A percentile compares a stretch with the other conserved stretches of the same genome.
These are phyloP conservation scores for Branchellion lobata DNA, from an alignment of 2,888 invertebrate species.

Conservation along the genomic window DNA sequence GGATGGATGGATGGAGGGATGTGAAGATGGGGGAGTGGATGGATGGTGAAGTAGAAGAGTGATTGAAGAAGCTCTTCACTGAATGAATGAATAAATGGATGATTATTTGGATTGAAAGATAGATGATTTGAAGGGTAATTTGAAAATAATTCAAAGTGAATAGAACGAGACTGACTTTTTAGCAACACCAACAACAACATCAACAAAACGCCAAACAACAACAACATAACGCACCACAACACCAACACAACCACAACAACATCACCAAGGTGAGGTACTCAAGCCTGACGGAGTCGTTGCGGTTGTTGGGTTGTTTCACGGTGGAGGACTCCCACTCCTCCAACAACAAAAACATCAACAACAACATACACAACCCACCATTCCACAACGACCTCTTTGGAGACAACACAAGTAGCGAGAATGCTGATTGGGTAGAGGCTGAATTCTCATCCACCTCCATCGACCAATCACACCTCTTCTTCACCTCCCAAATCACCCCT, in stretches of 20 bases:
- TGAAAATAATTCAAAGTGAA: too few relatives aligned
- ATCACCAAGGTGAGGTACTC: constrained; percentile 75
- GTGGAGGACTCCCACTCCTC: constrained; percentile 48
- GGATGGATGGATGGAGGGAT: too few relatives aligned
- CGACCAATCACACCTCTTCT: constrained; percentile 10
- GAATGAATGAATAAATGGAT: too few relatives aligned
- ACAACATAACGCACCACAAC: too few relatives aligned
- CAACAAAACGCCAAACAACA: too few relatives aligned
- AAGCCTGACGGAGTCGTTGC: constrained; percentile 86
- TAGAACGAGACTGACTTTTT: too few relatives aligned
- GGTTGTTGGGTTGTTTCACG: constrained; percentile 84
- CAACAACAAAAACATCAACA: background rate
- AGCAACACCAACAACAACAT: too few relatives aligned
- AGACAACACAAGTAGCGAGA: background rate
- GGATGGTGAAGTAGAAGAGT: too few relatives aligned
- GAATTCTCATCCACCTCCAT: background rate
- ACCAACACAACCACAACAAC: background rate
- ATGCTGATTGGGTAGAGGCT: background rate
- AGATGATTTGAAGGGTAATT: too few relatives aligned
- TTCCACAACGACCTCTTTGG: background rate
- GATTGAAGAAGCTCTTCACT: too few relatives aligned
- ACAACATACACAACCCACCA: background rate
- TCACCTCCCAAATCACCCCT: background rate
- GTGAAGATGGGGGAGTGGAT: too few relatives aligned
- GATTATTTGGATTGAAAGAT: too few relatives aligned